Percentiles rank a stretch among this genome's conserved stretches.
Conservation (phyloP, 30 jellyfish, hydroid and myxozoan species). For the Hydractinia symbiolongicarpus region DNA sequence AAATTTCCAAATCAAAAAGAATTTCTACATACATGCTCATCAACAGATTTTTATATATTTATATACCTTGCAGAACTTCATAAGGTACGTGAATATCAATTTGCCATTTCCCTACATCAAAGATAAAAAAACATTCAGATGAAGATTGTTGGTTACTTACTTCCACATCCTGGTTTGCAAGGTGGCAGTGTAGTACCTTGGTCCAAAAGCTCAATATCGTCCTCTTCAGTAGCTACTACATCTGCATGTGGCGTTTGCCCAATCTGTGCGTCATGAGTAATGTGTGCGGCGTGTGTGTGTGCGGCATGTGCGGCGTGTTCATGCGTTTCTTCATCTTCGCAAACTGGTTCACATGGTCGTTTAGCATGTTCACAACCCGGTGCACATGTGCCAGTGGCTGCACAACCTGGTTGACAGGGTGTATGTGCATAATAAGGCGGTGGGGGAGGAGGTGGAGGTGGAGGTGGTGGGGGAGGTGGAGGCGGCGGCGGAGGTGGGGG, state of each 20-base stretch:
- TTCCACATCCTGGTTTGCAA: constrained; percentile 12
- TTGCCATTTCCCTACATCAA: not conserved
- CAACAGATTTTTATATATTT: not conserved
- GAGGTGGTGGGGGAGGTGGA: constrained; percentile 56
- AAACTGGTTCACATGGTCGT: not conserved
- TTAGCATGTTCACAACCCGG: no score
- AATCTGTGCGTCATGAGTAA: constrained; percentile 4
- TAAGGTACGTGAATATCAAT: constrained; percentile 6
- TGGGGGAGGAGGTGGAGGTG: constrained; percentile 56
- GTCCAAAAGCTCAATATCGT: no score
- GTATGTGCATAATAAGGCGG: constrained; percentile 45
- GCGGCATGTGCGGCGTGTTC: not conserved
- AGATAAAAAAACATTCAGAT: not conserved
- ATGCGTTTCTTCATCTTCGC: not conserved
- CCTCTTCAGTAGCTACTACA: not conserved
- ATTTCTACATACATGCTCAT: no score
- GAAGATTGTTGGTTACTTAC: not conserved
- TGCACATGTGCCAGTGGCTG: not conserved
- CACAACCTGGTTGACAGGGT: constrained; percentile 18
- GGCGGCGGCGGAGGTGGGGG: constrained; percentile 57
- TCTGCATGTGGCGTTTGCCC: constrained; percentile 3
- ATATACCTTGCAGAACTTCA: constrained; percentile 10
- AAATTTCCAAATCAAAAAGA: no score
- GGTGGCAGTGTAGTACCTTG: not conserved
- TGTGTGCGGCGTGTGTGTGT: not conserved